Base-by-base conservation (phyloP, 1,140 invertebrate genomes). In the Lepidostoma basale region DNA sequence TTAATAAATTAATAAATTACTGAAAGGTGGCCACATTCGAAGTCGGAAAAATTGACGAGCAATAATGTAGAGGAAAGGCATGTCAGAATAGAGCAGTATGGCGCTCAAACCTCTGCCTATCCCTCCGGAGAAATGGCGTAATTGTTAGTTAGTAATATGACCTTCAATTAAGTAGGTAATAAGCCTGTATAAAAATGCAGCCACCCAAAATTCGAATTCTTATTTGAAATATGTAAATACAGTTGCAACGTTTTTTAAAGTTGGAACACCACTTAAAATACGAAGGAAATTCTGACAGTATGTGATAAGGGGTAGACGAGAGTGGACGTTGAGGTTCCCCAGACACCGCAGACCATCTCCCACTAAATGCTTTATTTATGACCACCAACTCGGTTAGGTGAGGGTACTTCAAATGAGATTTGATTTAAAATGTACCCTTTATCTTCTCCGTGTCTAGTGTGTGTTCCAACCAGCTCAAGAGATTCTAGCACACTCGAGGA, bases 321-420 rank as follows among this genome's bases (percentile, higher is more conserved):
- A 49, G 22, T 25, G 23, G 9, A 9, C 4, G 22, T 12, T 49
- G 45, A 49, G 23, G 45, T 25, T 22, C 5, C 14, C 45, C 45
- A 49, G 45, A 49, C 23, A 25, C 10, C 45, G 23, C 44, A 47
- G 44, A n/a, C n/a, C n/a, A n/a, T n/a, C 39, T 16, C 23, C 42
- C 44, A 49, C 20, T 49, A 25, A 25, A 49, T 49, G 25, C 22
- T 25, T 18, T 49, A 49, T 49, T 47, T 49, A 49, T 49, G 22
- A 25, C 45, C 22, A 25, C 45, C 20, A 23, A 25, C 22, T n/a
- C n/a, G 22, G 23, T 20, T 16, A 49, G 12, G n/a, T 28, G 12
- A 49, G 45, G 26, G 23, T 25, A n/a, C 23, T 49, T 14, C 14
- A 25, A 23, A 22, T 49, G 44, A 20, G 44, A 47, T 20, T 10